Evolutionary conservation across 2,888 invertebrate genomes (phyloP), one percentile per base, ranked within the genome.

Genomic region (Eutolmus rufibarbis): DNA sequence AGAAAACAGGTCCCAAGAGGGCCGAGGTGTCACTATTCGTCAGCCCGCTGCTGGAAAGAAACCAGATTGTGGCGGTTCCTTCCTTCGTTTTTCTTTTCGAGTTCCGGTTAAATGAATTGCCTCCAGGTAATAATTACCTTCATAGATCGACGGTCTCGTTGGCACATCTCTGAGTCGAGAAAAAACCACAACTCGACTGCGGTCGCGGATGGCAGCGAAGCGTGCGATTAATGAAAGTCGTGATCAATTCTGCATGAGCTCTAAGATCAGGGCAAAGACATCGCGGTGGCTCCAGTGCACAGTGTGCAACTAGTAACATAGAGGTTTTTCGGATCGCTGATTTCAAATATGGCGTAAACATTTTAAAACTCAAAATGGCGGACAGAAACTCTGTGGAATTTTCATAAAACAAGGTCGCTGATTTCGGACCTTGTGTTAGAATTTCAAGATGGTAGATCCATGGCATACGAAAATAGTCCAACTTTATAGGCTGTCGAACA

Each of bases 151-250:
- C 34, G 19, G 56, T 56, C 56, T 28, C 56, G 28, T 28, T 28
- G 79, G 19, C 31, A 74, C 74, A 43, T 79, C 79, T 56, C 2
- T 19, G 76, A 14, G 28, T 76, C 3, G 37, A 31, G 28, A 16
- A 31, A 14, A 34, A 82, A 56, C 82, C 79, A 51, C 79, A 46
- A 46, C n/a, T 23, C 40, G 28, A 57, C 9, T 76, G 37, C 16
- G 37, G 40, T 76, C 34, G 40, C 16, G 19, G 40, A 74, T 74
- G 57, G 28, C 85, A 85, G n/a, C 74, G 40, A 43, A 74, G 74
- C 85, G 31, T 85, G 85, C 85, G 74, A 74, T 74, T 74, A 85
- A 85, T 74, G 74, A 85, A 85, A 74, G 74, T 85, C 85, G 85
- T 85, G 85, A 85, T 46, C 46, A 85, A 85, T 74, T 85, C 85